Conservation (phyloP, 2,113 vertebrate species). For the Oceanites oceanicus region DNA sequence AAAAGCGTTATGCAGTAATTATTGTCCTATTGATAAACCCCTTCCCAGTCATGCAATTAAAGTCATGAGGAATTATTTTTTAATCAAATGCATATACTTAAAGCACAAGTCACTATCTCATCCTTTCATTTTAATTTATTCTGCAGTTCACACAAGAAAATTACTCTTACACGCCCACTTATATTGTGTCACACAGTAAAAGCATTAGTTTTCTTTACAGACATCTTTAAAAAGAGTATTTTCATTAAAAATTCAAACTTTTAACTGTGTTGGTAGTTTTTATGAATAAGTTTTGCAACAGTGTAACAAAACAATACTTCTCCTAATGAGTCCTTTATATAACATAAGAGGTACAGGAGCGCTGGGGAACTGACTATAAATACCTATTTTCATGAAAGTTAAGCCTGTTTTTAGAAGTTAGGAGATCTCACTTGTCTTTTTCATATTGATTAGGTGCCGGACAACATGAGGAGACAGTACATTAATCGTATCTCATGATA, state of each 20-base stretch:
- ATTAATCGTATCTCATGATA: neutral
- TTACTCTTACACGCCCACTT: neutral
- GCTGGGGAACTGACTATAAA: neutral
- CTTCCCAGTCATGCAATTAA: neutral
- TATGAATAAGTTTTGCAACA: neutral
- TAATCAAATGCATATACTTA: neutral
- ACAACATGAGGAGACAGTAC: neutral
- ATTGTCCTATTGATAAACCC: neutral
- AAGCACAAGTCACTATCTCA: neutral
- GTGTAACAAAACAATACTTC: neutral
- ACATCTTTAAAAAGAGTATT: neutral
- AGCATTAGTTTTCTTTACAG: neutral
- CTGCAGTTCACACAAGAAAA: neutral
- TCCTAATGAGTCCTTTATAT: neutral
- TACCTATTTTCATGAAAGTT: neutral
- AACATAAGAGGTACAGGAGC: fast-evolving
- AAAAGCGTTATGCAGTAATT: neutral
- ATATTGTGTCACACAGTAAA: neutral
- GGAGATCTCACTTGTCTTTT: neutral
- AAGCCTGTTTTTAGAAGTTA: neutral
- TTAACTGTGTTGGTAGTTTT: neutral
- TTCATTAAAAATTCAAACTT: neutral
- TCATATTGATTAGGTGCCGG: neutral
- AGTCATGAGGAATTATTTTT: neutral
- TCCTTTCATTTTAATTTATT: neutral